phyloP scores from a whole-genome alignment of 2,888 invertebrate genomes.

The Tenthredo livida region DNA sequence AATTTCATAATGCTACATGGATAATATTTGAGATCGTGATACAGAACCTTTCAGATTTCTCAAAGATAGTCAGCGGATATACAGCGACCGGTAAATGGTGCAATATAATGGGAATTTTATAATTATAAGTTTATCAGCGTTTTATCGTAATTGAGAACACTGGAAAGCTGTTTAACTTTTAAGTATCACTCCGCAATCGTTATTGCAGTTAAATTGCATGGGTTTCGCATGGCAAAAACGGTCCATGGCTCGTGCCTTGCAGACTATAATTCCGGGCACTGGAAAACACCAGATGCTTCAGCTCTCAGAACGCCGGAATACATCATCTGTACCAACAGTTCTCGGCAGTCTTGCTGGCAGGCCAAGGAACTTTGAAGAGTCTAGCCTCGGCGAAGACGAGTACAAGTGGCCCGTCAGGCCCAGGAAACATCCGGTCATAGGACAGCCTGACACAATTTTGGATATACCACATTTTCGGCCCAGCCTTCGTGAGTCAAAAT shows the following conservation, averaged over 20 bases:
- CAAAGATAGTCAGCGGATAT: no score
- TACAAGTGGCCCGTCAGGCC: constrained; percentile 62
- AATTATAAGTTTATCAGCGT: constrained; percentile 1
- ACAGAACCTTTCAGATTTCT: not conserved
- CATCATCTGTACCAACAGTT: constrained; percentile 30
- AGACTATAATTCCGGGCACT: constrained; percentile 54
- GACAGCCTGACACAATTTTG: constrained; percentile 56
- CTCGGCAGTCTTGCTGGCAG: constrained; percentile 56
- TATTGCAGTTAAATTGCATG: constrained; percentile 34
- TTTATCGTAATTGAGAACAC: constrained; percentile 57
- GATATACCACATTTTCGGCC: constrained; percentile 54
- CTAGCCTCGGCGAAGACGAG: constrained; percentile 47
- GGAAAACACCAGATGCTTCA: constrained; percentile 57
- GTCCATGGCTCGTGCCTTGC: constrained; percentile 58
- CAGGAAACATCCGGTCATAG: constrained; percentile 58
- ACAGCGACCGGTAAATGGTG: not conserved
- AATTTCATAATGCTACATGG: not conserved
- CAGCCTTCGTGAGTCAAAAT: constrained; percentile 49
- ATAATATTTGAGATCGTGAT: not conserved
- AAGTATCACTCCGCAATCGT: constrained; percentile 22
- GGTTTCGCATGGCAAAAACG: constrained; percentile 57
- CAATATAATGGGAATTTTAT: not conserved
- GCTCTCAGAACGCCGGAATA: not conserved
- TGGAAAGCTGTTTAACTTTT: constrained; percentile 45
- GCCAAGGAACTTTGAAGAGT: constrained; percentile 53